Base-by-base conservation (phyloP, 1,140 invertebrate species). In the Eupeodes corollae region DNA sequence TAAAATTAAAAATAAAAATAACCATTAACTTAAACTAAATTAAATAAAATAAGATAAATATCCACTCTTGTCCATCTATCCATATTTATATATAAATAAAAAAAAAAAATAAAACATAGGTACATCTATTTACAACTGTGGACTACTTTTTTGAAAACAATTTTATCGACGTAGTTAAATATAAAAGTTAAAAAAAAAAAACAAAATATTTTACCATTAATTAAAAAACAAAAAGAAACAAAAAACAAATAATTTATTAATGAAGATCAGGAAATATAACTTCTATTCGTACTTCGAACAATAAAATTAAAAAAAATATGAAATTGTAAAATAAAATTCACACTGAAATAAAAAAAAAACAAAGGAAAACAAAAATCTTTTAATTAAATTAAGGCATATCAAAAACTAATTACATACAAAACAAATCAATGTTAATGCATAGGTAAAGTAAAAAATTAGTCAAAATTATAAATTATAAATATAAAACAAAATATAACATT, bases 381-480 rank as follows among this genome's bases (percentile, higher is more conserved):
- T 63, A 64, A 65, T 61, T 56, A 64, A 65, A 65, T 62, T 65
- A 50, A 57, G 59, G 21, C 21, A 26, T 26, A 26, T 26, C 21
- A 26, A 26, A 26, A 26, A 26, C 21, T 26, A 26, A 26, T 5
- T 26, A 26, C 21, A 26, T 26, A 26, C 21, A 26, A n/a, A n/a
- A 26, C 21, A 26, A 26, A 26, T 26, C 21, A 26, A 26, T 26
- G 21, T 26, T 26, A 26, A 26, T 5, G 21, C 21, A 26, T 26
- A 26, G 21, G 21, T 26, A 26, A 26, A 26, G 59, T 55, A 47
- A 41, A 19, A 38, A 55, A 60, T 48, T 65, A 65, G 62, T 65
- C 62, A 54, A 65, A 65, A 65, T 65, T 65, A 61, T 42, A 12
- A 51, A 41, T 46, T 45, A 52, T 35, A 47, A 37, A 44, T 26